Conservation (phyloP, 2,113 vertebrate genomes). For the Corythaeola cristata region DNA sequence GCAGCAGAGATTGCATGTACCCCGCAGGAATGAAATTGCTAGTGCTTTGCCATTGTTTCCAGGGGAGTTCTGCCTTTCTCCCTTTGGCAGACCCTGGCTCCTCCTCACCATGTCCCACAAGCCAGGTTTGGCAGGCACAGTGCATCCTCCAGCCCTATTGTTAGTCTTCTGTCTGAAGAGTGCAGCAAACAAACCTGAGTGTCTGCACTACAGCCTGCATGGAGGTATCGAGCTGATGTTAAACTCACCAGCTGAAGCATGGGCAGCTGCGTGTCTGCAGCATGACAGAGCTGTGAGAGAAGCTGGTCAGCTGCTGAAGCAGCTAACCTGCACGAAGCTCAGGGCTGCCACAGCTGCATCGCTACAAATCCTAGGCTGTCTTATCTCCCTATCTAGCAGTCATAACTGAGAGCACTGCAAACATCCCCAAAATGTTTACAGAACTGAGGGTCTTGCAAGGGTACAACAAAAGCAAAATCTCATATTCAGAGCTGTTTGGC, state of each 20-base stretch:
- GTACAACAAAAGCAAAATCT: not conserved
- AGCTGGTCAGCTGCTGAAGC: not conserved
- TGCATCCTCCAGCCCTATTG: too few relatives aligned
- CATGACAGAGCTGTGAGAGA: not conserved
- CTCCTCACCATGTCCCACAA: not conserved
- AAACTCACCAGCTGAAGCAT: not conserved
- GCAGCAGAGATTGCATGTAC: fast-evolving
- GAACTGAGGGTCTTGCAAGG: not conserved
- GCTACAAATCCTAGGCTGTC: not conserved
- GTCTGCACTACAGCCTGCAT: not conserved
- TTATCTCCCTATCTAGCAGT: not conserved
- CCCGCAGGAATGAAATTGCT: not conserved
- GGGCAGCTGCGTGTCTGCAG: not conserved
- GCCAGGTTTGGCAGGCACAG: not conserved
- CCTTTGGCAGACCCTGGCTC: not conserved
- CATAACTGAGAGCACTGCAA: not conserved
- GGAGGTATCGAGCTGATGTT: fast-evolving
- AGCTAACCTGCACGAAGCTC: not conserved
- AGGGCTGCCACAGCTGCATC: not conserved
- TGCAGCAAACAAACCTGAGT: fast-evolving
- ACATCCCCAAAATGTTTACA: not conserved
- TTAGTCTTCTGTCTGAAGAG: not conserved
- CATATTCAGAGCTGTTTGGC: not conserved
- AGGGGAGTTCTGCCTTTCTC: not conserved
- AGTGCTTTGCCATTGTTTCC: not conserved